phyloP scores from a whole-genome alignment of 2,113 vertebrate genomes.

The Cryptotis parvus region DNA sequence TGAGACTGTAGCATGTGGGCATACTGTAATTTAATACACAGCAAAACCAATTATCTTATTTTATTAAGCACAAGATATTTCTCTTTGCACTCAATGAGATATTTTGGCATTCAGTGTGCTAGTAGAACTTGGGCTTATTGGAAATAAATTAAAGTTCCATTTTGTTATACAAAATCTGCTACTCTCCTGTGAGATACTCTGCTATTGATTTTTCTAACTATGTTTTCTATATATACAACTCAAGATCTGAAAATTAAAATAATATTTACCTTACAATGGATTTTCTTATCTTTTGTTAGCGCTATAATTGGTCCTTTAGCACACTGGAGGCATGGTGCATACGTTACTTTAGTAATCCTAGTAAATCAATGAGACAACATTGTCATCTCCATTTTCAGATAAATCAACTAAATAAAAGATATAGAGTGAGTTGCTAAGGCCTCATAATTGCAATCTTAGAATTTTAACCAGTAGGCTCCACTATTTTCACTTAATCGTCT shows the following conservation, averaged over 20 bases:
- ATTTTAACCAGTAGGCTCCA: background rate
- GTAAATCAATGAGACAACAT: background rate
- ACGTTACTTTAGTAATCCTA: background rate
- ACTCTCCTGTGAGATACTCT: background rate
- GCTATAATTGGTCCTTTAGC: background rate
- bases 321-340: background rate
- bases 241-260: slow-evolving; percentile 34
- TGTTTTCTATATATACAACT: slow-evolving; percentile 9
- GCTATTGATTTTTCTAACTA: slow-evolving; percentile 47
- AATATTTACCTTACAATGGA: slow-evolving; percentile 16
- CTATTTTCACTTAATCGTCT: background rate
- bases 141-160: slow-evolving; percentile 45
- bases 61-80: slow-evolving; percentile 20
- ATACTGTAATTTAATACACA: slow-evolving; percentile 27
- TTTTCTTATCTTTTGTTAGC: background rate
- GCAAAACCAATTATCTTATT: slow-evolving; percentile 24
- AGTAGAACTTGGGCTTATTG: background rate
- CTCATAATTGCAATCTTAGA: background rate
- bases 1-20: background rate
- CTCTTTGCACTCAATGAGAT: slow-evolving; percentile 10
- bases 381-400: background rate
- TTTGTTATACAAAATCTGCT: background rate
- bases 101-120: slow-evolving; percentile 4
- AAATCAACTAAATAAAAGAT: background rate
- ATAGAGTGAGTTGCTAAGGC: background rate